Conservation (phyloP, 2,797 vertebrate genomes). For the Delichon dasypus region DNA sequence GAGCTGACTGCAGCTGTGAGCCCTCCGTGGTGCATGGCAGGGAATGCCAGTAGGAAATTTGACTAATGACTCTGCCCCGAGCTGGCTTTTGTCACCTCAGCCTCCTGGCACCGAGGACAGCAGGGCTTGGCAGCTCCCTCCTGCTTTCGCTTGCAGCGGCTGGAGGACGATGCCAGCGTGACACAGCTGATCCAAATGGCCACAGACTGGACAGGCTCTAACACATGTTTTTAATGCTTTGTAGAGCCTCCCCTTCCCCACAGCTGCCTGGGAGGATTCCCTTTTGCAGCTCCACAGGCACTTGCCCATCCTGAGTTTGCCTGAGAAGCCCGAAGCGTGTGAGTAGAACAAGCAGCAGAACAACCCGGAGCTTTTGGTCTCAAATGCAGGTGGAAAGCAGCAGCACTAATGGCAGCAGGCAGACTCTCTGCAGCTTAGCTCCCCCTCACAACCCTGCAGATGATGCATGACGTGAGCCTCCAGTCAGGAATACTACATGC, state of each 20-base stretch:
- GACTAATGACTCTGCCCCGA: background rate
- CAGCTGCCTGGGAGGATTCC: background rate
- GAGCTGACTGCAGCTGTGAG: background rate
- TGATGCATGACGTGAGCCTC: background rate
- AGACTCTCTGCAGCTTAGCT: background rate
- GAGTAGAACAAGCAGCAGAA: background rate
- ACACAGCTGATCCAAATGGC: background rate
- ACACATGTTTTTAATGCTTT: background rate
- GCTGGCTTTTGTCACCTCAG: background rate
- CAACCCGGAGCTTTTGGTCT: background rate
- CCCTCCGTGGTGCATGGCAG: accelerated
- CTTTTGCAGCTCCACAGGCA: background rate
- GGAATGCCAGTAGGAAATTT: background rate
- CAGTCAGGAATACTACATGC: background rate
- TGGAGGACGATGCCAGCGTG: accelerated
- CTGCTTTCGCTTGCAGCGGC: background rate
- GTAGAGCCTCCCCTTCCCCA: background rate
- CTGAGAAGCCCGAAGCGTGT: background rate
- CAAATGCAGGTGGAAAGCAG: background rate
- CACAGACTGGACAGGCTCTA: background rate
- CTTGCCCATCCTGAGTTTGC: background rate
- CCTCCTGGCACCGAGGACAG: background rate
- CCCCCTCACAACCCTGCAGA: background rate
- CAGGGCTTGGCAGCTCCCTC: background rate
- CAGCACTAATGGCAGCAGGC: background rate